Conservation (phyloP, 2,113 vertebrate species). For the Oryzias woworae region DNA sequence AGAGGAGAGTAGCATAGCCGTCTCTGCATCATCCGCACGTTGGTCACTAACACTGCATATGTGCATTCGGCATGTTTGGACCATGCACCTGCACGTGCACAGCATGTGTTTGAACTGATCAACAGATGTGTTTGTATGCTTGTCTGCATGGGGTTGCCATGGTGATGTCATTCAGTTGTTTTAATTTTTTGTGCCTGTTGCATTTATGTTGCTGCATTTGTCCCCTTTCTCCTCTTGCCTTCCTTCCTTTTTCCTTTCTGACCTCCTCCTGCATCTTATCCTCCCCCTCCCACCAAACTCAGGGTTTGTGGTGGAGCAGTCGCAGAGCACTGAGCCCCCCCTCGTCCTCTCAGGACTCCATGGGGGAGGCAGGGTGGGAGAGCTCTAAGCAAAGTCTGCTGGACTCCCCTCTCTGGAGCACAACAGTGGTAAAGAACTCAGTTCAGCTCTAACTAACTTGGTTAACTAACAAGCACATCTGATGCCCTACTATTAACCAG, state of each 20-base stretch:
- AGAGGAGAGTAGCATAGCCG: not conserved
- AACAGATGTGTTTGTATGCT: too few species aligned
- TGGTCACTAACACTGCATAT: constrained; percentile 3
- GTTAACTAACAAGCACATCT: too few species aligned
- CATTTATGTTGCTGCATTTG: constrained; percentile 87
- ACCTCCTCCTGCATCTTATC: constrained; percentile 43
- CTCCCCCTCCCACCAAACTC: constrained; percentile 81
- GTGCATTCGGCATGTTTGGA: constrained; percentile 3
- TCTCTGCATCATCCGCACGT: constrained; percentile 7
- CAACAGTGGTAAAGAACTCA: constrained; percentile 90
- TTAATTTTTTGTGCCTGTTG: constrained; percentile 73
- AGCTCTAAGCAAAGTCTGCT: constrained; percentile 87
- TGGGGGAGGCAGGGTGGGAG: constrained; percentile 91
- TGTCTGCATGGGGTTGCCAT: constrained; percentile 30
- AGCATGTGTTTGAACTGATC: not conserved
- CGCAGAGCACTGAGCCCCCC: constrained; percentile 91
- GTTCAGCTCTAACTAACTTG: constrained; percentile 15
- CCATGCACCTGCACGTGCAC: not conserved
- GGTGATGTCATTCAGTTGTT: constrained; percentile 11
- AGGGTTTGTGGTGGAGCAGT: constrained; percentile 96
- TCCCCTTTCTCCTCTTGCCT: constrained; percentile 68
- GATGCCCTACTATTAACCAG: too few species aligned
- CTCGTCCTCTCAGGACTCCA: constrained; percentile 93
- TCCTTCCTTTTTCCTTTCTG: constrained; percentile 54
- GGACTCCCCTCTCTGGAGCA: constrained; percentile 91